A percentile compares a stretch with the other conserved stretches of the same genome.
phyloP scores from a whole-genome alignment of 2,797 vertebrate genomes.

The Pachyuromys duprasi region DNA sequence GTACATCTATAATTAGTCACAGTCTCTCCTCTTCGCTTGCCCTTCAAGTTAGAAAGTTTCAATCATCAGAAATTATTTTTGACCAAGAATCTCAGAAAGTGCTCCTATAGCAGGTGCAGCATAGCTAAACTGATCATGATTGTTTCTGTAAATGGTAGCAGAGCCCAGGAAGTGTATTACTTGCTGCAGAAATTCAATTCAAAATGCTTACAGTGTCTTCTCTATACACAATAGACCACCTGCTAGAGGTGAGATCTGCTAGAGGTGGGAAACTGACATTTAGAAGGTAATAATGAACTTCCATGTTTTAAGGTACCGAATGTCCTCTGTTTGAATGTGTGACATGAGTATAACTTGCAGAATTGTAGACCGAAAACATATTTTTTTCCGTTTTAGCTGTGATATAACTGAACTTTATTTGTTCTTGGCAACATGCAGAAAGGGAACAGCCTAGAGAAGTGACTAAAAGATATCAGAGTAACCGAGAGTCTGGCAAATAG shows the following conservation, averaged over 20 bases:
- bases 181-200: conserved; percentile 37
- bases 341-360: background rate
- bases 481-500: background rate
- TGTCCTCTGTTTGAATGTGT: background rate
- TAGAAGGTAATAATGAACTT: background rate
- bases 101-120: background rate
- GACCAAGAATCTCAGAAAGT: background rate
- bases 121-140: background rate
- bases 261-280: background rate
- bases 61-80: background rate
- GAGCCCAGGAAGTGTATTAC: background rate
- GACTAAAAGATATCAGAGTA: background rate
- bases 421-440: background rate
- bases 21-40: background rate
- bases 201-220: background rate
- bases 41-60: conserved; percentile 35
- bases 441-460: background rate
- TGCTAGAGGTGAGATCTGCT: background rate
- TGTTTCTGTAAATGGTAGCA: background rate
- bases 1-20: background rate
- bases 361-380: background rate
- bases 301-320: background rate
- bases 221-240: background rate
- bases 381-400: conserved; percentile 26
- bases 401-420: background rate